These are phyloP conservation scores for Muscina levida DNA, from an alignment of 2,888 invertebrate species.

Conservation along the genomic window DNA sequence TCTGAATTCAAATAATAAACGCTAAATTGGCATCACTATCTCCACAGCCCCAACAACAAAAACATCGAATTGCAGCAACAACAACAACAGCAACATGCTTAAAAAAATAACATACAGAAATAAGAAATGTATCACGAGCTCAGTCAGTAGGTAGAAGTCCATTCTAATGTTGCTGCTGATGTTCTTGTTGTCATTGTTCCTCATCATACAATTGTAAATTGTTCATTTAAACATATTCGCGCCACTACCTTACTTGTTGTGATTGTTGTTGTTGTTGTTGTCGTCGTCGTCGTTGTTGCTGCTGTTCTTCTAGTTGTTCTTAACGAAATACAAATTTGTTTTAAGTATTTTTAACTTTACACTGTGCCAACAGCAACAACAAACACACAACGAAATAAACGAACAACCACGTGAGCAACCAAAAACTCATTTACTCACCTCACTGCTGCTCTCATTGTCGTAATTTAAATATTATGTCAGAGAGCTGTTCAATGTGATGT, in stretches of 20 bases:
- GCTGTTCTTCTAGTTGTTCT: constrained; percentile 25
- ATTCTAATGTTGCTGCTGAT: not conserved
- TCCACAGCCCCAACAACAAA: not conserved
- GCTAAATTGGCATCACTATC: not conserved
- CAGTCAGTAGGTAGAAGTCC: too few relatives aligned
- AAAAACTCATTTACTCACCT: not conserved
- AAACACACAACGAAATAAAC: constrained; percentile 23
- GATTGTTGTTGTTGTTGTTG: constrained; percentile 30
- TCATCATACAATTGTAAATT: constrained; percentile 27
- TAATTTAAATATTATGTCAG: constrained; percentile 36
- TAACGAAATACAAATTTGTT: constrained; percentile 35
- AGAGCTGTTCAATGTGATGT: constrained; percentile 18
- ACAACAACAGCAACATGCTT: not conserved
- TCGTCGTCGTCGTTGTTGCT: too few relatives aligned
- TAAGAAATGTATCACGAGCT: not conserved
- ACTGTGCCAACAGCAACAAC: constrained; percentile 34
- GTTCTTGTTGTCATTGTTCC: constrained; percentile 11
- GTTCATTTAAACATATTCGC: constrained; percentile 22
- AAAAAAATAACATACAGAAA: constrained; percentile 22
- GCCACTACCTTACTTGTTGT: not conserved
- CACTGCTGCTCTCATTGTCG: constrained; percentile 1
- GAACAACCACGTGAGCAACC: constrained; percentile 63
- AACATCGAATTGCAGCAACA: not conserved
- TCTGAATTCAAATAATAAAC: too few relatives aligned
- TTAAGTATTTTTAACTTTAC: constrained; percentile 62